Evolutionary conservation across 1,140 invertebrate species (phyloP).

Genomic region (Papilio glaucus): DNA sequence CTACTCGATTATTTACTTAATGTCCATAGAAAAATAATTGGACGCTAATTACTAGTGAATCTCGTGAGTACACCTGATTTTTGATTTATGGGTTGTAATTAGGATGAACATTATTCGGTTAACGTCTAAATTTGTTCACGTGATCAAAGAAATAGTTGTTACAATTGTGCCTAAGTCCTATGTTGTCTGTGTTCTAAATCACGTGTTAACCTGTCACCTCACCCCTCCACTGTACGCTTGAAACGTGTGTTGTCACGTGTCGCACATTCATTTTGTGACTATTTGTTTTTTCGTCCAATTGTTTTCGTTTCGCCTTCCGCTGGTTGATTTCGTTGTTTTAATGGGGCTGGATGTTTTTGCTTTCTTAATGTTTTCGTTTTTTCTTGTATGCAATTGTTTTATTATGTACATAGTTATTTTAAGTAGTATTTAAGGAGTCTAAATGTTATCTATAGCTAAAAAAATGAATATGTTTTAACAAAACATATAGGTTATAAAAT

Average conservation of each 20-base stretch:
- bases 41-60: too few relatives aligned
- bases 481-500: too few relatives aligned
- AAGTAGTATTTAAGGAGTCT: background rate
- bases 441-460: background rate
- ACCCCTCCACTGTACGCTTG: conserved; percentile 13
- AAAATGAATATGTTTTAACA: too few relatives aligned
- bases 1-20: too few relatives aligned
- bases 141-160: conserved; percentile 28
- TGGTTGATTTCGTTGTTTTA: conserved; percentile 17
- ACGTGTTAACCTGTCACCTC: conserved; percentile 24
- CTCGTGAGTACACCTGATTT: too few relatives aligned
- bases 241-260: conserved; percentile 7
- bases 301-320: conserved; percentile 29
- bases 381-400: conserved; percentile 19
- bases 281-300: conserved; percentile 12
- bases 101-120: too few relatives aligned
- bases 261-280: conserved; percentile 6
- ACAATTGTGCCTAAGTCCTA: background rate
- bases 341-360: conserved; percentile 29
- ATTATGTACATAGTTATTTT: background rate
- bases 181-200: background rate
- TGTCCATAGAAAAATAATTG: too few relatives aligned
- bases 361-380: conserved; percentile 15
- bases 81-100: too few relatives aligned
- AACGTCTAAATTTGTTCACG: too few relatives aligned